phyloP scores from a whole-genome alignment of 2,797 vertebrate species.

The Gephyroberyx darwinii region DNA sequence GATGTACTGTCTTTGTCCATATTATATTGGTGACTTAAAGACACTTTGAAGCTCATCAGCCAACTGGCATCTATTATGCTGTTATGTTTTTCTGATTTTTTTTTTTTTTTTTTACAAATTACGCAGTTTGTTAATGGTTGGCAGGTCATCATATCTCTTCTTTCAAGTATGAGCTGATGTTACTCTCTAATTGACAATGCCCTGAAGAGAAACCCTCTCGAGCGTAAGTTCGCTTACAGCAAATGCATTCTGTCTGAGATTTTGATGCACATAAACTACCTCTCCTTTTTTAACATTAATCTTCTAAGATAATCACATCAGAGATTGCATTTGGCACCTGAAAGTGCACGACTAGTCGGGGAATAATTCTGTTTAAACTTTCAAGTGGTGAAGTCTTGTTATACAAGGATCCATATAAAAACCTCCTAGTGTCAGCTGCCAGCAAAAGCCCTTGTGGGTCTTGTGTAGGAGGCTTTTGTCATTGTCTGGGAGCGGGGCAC shows the following conservation, averaged over 20 bases:
- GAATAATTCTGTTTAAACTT: constrained; percentile 35
- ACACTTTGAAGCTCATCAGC: constrained; percentile 47
- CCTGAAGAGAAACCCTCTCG: neutral
- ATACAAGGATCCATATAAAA: constrained; percentile 30
- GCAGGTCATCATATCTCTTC: constrained; percentile 1
- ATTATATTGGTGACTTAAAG: constrained; percentile 51
- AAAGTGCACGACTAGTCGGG: constrained; percentile 6
- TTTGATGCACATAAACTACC: neutral
- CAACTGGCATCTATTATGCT: constrained; percentile 25
- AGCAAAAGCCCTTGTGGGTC: constrained; percentile 48
- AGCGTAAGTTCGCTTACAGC: no score
- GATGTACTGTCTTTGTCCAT: constrained; percentile 41
- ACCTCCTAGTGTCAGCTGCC: constrained; percentile 50
- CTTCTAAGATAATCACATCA: constrained; percentile 27
- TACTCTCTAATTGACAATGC: neutral
- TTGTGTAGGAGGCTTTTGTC: constrained; percentile 56
- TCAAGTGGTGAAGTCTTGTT: constrained; percentile 39
- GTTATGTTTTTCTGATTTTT: constrained; percentile 11
- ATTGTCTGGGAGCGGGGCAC: constrained; percentile 39
- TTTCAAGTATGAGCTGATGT: no score
- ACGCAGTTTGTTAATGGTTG: neutral
- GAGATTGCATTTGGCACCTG: neutral
- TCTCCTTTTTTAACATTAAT: constrained; percentile 16
- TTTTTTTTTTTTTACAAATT: constrained; percentile 28
- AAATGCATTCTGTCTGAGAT: constrained; percentile 13